A percentile compares a stretch with the other conserved stretches of the same genome.
These are phyloP conservation scores for Peribatodes rhomboidaria DNA, from an alignment of 2,888 invertebrate genomes.

Conservation along the genomic window DNA sequence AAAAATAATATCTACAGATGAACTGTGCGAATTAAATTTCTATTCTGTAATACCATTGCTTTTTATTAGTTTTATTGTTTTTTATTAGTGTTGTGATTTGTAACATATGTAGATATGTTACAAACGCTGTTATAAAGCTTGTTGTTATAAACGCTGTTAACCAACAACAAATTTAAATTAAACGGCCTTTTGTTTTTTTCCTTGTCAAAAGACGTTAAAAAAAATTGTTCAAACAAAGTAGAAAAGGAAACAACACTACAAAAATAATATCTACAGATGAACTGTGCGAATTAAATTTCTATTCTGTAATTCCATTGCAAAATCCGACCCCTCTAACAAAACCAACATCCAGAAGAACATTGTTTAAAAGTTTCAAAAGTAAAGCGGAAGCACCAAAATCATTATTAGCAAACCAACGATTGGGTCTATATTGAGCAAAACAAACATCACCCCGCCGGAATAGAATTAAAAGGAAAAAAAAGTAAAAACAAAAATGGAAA, in stretches of 20 bases:
- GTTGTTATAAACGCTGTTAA: too few relatives aligned
- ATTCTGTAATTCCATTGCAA: constrained; percentile 11
- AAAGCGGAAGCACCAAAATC: constrained; percentile 33
- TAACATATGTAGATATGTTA: too few relatives aligned
- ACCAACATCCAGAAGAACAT: constrained; percentile 26
- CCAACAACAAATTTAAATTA: too few relatives aligned
- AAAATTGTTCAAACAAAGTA: neutral
- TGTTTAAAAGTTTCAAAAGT: constrained; percentile 33
- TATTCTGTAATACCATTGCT: constrained; percentile 12
- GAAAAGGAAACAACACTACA: neutral
- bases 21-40: constrained; percentile 8
- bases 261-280: neutral
- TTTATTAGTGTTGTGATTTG: too few relatives aligned
- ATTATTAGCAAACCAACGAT: constrained; percentile 41
- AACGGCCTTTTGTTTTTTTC: neutral
- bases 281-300: constrained; percentile 9
- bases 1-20: neutral
- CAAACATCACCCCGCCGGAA: constrained; percentile 55
- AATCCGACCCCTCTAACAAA: constrained; percentile 16
- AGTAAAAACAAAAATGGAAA: constrained; percentile 46
- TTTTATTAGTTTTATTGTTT: too few relatives aligned
- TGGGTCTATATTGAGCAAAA: constrained; percentile 46
- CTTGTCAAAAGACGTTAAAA: neutral
- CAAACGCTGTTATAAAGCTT: too few relatives aligned
- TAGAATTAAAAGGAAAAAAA: constrained; percentile 51